Conservation (phyloP, 2,797 vertebrate species). For the Scleropages formosus region DNA sequence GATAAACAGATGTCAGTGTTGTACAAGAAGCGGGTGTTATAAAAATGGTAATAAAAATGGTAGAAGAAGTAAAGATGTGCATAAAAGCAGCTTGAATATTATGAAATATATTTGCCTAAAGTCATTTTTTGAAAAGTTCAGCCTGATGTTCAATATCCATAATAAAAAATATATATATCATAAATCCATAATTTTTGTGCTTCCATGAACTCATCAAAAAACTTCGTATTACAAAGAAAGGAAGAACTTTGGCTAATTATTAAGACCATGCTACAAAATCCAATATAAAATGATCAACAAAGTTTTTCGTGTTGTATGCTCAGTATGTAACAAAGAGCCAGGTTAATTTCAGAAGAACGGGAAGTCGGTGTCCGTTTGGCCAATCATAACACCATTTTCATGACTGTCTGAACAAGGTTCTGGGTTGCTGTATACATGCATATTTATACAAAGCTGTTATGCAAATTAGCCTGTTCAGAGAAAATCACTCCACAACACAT, state of each 20-base stretch:
- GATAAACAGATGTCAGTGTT: constrained; percentile 62
- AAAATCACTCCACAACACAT: neutral
- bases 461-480: neutral
- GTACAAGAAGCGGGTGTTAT: constrained; percentile 48
- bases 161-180: no score
- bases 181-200: no score
- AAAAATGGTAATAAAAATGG: constrained; percentile 49
- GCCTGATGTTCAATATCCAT: neutral
- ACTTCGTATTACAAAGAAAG: no score
- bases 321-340: no score
- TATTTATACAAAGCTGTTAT: constrained; percentile 1
- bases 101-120: constrained; percentile 27
- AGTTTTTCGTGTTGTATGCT: no score
- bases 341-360: no score
- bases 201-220: no score
- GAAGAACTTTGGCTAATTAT: no score
- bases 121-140: no score
- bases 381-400: neutral
- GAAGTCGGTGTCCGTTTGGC: no score
- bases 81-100: constrained; percentile 39
- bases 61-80: constrained; percentile 45
- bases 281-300: no score
- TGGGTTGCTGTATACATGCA: neutral
- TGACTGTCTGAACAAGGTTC: neutral
- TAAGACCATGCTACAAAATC: no score